phyloP scores from a whole-genome alignment of 2,797 vertebrate species.

The Smutsia gigantea region DNA sequence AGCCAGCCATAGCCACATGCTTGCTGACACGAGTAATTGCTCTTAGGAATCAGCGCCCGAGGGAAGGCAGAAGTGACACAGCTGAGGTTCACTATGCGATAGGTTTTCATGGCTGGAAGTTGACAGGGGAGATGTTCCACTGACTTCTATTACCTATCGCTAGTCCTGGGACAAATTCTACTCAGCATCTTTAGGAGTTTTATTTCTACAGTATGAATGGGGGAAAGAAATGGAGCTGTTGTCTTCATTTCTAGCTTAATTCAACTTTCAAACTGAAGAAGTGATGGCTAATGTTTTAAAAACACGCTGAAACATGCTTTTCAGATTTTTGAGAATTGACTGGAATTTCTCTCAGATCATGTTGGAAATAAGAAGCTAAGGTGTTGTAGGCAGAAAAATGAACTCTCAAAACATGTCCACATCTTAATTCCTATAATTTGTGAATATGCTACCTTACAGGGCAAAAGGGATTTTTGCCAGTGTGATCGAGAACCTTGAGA shows the following conservation, averaged over 20 bases:
- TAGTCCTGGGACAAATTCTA: background rate
- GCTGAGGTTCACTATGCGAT: constrained; percentile 55
- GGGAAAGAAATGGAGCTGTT: background rate
- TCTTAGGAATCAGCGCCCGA: constrained; percentile 63
- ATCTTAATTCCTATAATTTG: background rate
- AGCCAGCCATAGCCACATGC: constrained; percentile 75
- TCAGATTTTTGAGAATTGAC: background rate
- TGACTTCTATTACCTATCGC: background rate
- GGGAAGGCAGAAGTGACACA: constrained; percentile 60
- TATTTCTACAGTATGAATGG: background rate
- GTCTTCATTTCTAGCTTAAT: background rate
- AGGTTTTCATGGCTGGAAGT: constrained; percentile 24
- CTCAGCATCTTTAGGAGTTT: background rate
- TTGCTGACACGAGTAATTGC: constrained; percentile 81
- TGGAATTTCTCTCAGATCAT: background rate
- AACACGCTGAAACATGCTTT: background rate
- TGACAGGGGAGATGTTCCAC: background rate
- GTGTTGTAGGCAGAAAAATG: background rate
- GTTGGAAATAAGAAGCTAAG: background rate
- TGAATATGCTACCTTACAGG: background rate
- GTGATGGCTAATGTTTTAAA: background rate
- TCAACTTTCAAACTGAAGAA: constrained; percentile 49
- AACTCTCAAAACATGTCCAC: background rate
- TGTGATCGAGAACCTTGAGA: background rate
- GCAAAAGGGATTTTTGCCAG: background rate